Conservation (phyloP, 2,888 invertebrate genomes). For the Troides oblongomaculatus region DNA sequence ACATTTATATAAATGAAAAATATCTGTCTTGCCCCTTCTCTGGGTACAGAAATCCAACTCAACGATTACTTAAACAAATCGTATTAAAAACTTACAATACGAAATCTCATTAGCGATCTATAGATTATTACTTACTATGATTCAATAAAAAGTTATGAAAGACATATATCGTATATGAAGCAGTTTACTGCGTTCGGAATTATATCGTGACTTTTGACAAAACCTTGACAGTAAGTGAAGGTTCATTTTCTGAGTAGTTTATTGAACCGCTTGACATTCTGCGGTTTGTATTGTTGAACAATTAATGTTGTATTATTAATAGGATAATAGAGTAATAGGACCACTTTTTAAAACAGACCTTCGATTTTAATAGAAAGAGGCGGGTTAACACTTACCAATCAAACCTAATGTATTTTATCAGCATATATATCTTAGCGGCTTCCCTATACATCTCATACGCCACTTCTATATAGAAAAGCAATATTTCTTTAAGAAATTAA, state of each 20-base stretch:
- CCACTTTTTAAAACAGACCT: conserved; percentile 37
- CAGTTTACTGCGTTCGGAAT: conserved; percentile 17
- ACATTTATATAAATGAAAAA: no score
- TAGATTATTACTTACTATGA: not conserved
- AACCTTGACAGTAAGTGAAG: conserved; percentile 47
- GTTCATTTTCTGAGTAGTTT: conserved; percentile 40
- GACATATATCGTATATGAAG: not conserved
- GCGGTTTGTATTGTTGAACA: conserved; percentile 24
- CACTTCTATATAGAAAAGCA: no score
- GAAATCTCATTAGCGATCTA: no score
- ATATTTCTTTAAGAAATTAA: no score
- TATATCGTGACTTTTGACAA: conserved; percentile 51
- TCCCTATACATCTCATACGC: not conserved
- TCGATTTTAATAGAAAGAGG: conserved; percentile 42
- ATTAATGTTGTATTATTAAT: conserved; percentile 38
- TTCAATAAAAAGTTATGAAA: not conserved
- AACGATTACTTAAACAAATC: no score
- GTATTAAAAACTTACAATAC: no score
- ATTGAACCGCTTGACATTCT: conserved; percentile 33
- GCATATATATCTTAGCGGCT: not conserved
- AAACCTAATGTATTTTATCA: not conserved
- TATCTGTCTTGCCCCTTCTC: no score
- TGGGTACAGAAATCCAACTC: no score
- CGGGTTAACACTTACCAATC: conserved; percentile 30
- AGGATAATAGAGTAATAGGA: conserved; percentile 27